phyloP scores from a whole-genome alignment of 2,797 vertebrate genomes.

The Dromococcyx pavoninus region DNA sequence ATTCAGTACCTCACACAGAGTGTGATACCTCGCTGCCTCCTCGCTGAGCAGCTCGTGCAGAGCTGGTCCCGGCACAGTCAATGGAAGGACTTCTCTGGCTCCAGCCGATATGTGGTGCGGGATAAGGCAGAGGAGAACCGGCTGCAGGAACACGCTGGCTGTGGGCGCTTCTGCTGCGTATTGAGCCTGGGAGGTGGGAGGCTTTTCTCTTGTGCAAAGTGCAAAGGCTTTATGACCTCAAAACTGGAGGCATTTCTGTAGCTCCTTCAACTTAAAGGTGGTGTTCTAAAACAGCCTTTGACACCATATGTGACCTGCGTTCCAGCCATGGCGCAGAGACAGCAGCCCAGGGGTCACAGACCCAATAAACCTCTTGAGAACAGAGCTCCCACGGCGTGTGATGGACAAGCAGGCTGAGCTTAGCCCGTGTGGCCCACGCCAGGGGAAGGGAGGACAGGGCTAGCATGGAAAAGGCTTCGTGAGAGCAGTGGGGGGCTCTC shows the following conservation, averaged over 20 bases:
- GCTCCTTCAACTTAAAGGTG: neutral
- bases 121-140: neutral
- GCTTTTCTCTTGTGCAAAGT: neutral
- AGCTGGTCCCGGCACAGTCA: neutral
- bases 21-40: conserved; percentile 12
- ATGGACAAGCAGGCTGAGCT: neutral
- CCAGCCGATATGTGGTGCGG: conserved; percentile 5
- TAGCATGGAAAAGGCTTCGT: rapidly evolving
- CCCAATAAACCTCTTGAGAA: rapidly evolving
- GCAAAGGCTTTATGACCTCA: neutral
- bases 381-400: rapidly evolving
- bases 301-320: neutral
- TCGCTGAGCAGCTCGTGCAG: neutral
- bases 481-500: neutral
- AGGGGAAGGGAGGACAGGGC: neutral
- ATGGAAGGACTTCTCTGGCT: neutral
- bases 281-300: neutral
- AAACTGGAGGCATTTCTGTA: neutral
- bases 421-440: rapidly evolving
- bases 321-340: rapidly evolving
- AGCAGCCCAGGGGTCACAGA: neutral
- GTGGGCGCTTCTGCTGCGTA: rapidly evolving
- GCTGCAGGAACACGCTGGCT: neutral
- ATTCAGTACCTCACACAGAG: conserved; percentile 5
- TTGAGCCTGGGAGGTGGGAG: neutral